Evolutionary conservation across 1,140 invertebrate genomes (phyloP), one percentile per base, ranked within the genome.

Genomic region (Nixonia krombeini): DNA sequence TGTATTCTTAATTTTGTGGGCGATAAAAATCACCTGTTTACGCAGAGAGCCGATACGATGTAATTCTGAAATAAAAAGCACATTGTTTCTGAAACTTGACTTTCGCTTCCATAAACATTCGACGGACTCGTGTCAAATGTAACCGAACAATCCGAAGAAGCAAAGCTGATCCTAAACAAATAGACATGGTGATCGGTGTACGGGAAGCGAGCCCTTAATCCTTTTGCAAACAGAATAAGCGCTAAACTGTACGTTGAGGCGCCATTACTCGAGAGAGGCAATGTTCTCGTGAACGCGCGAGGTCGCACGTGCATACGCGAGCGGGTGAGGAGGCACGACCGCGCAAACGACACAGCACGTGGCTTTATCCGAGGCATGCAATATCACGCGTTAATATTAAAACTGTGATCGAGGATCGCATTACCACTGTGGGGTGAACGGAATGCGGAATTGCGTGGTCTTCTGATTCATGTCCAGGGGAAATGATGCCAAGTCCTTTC

Each of bases 361-460:
- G 69, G 59, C 69, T n/a, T 67, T 57, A 68, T 59, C 59, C 69
- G 42, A 58, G 38, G 38, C 49, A 55, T 53, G 44, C 61, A 63
- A 69, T 69, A 69, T 64, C 51, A 40, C 62, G 49, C 63, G 63
- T 67, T 71, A 59, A 67, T 71, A 71, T 67, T 71, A 67, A 67
- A 71, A 71, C 63, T 47, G 25, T 31, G 59, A 63, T 58, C 67
- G 44, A 33, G 49, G 42, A 44, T 17, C 47, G 44, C 31, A 35
- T 56, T 56, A 46, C 33, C 21, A 10, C 46, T 9, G n/a, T 53
- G 56, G 62, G 68, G 68, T 41, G n/a, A n/a, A n/a, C n/a, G n/a
- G n/a, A n/a, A n/a, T n/a, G n/a, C n/a, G n/a, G n/a, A n/a, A n/a
- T n/a, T n/a, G n/a, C n/a, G n/a, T n/a, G n/a, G n/a, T n/a, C n/a